Conservation (phyloP, 2,797 vertebrate genomes). For the Antrozous pallidus region DNA sequence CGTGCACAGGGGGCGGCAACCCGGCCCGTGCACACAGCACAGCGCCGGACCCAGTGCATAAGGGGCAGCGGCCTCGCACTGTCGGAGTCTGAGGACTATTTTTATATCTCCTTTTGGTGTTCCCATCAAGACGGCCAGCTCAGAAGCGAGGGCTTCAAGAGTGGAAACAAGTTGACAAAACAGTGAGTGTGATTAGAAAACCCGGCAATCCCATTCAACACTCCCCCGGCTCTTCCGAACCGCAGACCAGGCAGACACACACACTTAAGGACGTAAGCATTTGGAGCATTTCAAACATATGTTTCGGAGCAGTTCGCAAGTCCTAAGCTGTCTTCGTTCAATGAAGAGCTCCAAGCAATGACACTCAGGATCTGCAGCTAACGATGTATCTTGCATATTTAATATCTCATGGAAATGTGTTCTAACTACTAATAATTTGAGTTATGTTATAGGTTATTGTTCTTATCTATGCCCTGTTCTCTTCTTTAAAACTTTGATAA, state of each 20-base stretch:
- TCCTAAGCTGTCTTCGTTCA: background rate
- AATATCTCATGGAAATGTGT: background rate
- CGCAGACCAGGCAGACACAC: background rate
- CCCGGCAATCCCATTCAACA: background rate
- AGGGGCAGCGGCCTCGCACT: no score
- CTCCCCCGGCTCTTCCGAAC: background rate
- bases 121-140: conserved; percentile 30
- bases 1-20: background rate
- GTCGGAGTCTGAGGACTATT: background rate
- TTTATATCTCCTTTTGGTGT: background rate
- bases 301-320: background rate
- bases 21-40: no score
- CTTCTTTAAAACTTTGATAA: background rate
- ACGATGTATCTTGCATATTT: background rate
- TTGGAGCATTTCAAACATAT: background rate
- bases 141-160: background rate
- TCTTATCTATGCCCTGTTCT: background rate
- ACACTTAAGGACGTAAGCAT: background rate
- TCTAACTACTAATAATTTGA: background rate
- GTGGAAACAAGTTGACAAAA: conserved; percentile 40
- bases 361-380: background rate
- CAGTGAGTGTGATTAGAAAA: conserved; percentile 14
- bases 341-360: background rate
- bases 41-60: no score
- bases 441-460: background rate